A percentile compares a stretch with the other conserved stretches of the same genome.
Conservation (phyloP, 2,113 vertebrate species). For the Sander lucioperca region DNA sequence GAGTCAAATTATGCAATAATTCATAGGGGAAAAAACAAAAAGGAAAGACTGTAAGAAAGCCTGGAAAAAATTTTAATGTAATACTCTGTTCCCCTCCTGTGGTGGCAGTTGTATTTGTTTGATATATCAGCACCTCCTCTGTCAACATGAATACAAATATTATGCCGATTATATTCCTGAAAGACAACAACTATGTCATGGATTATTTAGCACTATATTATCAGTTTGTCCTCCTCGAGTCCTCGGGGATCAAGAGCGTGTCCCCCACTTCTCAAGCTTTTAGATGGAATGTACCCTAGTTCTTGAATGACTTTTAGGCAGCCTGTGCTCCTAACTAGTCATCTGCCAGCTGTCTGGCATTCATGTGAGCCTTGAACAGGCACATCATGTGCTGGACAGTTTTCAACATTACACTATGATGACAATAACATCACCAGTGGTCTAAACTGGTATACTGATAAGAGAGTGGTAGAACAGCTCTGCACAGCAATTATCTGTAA, state of each 20-base stretch:
- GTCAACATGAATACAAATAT: not conserved
- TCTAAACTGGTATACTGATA: no score
- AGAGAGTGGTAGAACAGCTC: no score
- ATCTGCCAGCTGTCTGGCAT: not conserved
- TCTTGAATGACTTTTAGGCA: not conserved
- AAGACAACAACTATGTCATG: not conserved
- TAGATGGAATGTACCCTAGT: not conserved
- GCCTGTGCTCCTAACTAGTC: not conserved
- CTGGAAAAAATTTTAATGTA: no score
- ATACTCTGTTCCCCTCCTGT: no score
- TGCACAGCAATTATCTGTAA: no score
- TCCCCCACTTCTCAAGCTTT: not conserved
- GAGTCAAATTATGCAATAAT: not conserved
- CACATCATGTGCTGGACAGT: no score
- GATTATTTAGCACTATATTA: not conserved
- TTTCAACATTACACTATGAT: no score
- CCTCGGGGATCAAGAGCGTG: not conserved
- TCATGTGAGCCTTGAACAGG: no score
- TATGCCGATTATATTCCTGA: not conserved
- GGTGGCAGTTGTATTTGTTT: not conserved
- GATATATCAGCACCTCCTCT: conserved; percentile 1
- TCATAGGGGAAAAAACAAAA: no score
- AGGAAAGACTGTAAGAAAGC: no score
- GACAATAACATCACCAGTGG: no score
- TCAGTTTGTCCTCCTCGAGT: not conserved